phyloP scores from a whole-genome alignment of 2,888 invertebrate species.

The Cataglyphis cursor region DNA sequence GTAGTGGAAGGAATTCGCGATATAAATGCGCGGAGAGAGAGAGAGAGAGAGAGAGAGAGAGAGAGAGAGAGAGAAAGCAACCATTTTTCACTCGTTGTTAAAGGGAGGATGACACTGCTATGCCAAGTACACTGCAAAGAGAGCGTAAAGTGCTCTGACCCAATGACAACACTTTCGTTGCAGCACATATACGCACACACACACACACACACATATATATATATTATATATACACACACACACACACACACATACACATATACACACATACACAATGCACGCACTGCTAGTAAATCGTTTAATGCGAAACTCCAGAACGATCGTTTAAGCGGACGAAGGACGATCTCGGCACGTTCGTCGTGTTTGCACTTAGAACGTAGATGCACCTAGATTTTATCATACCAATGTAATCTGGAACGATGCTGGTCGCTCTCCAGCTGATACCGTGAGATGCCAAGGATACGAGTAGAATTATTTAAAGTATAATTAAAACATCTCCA shows the following conservation, averaged over 20 bases:
- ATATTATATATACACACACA: slow-evolving; percentile 32
- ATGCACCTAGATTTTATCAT: slow-evolving; percentile 69
- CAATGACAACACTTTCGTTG: slow-evolving; percentile 64
- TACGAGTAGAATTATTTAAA: slow-evolving; percentile 32
- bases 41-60: not conserved
- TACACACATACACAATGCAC: not conserved
- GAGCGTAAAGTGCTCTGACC: slow-evolving; percentile 69
- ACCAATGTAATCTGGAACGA: slow-evolving; percentile 51
- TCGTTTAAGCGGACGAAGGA: slow-evolving; percentile 71
- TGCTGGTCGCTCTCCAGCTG: slow-evolving; percentile 16
- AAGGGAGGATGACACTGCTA: slow-evolving; percentile 34
- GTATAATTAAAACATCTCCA: slow-evolving; percentile 37
- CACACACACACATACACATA: not conserved
- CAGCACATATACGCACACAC: slow-evolving; percentile 49
- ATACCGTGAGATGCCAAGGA: slow-evolving; percentile 13
- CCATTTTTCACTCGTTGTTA: slow-evolving; percentile 51
- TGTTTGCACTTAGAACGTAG: slow-evolving; percentile 68
- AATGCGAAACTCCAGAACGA: slow-evolving; percentile 73
- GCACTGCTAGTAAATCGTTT: slow-evolving; percentile 70
- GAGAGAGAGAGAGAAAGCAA: slow-evolving; percentile 2
- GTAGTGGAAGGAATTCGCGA: slow-evolving; percentile 36
- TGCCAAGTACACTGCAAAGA: slow-evolving; percentile 27
- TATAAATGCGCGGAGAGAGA: slow-evolving; percentile 23
- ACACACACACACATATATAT: not conserved
- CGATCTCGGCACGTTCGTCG: slow-evolving; percentile 70